Evolutionary conservation across 2,888 invertebrate species (phyloP), one percentile per base, ranked within the genome.

Genomic region (Lasioglossum figueresi): DNA sequence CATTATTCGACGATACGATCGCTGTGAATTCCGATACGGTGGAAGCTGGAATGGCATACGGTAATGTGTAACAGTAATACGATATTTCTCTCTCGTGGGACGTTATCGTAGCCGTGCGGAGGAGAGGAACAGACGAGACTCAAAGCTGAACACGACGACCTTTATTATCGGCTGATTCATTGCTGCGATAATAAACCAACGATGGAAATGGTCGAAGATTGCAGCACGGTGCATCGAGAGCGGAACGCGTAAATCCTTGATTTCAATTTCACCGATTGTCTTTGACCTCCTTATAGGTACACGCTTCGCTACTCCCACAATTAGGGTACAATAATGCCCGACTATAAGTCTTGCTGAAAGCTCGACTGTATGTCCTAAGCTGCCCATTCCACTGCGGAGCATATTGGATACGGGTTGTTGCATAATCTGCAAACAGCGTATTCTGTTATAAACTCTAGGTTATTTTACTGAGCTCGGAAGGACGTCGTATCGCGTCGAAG

Each of bases 41-140:
- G 78, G 72, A 63, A 45, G 59, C 59, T 72, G 63, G 43, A 85
- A 84, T 68, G 76, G 76, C 79, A 72, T 73, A 73, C 79, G 80
- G 81, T 84, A 84, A 84, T 84, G 84, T 79, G 73, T 75, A 84
- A 76, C 82, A 76, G 68, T 82, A 79, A 82, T 82, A 68, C 77
- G 85, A 82, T 86, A 86, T 86, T 86, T 85, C 85, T 85, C 85
- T 79, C 82, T 34, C 79, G 56, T 19, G 72, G 79, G 79, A 73
- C 86, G 82, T 82, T 86, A 90, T 90, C 89, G 88, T 83, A 82
- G 82, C 85, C 82, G 63, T 71, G 79, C 59, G 48, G 37, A 59
- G 48, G 37, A 59, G 37, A 72, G 76, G 37, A 23, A 52, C 8
- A 23, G 31, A 16, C 52, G 59, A n/a, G 59, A 27, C 14, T 59